phyloP scores from a whole-genome alignment of 2,797 vertebrate genomes.

The Podarcis siculus region DNA sequence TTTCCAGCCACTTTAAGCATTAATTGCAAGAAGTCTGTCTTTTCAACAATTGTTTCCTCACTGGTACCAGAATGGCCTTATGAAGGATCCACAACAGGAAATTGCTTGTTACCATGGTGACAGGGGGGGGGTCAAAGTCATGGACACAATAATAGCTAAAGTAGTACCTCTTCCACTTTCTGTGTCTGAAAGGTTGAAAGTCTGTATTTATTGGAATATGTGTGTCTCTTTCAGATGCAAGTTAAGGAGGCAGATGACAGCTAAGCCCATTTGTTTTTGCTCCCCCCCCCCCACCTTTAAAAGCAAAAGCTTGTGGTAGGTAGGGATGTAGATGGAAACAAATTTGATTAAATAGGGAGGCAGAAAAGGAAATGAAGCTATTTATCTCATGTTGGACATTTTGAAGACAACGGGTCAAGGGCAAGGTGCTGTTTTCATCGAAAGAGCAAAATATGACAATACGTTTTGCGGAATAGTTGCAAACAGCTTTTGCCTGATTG shows the following conservation, averaged over 20 bases:
- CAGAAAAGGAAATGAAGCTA: background rate
- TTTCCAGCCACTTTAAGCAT: background rate
- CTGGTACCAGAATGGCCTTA: background rate
- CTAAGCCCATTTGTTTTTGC: background rate
- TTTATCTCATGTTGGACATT: too few species aligned
- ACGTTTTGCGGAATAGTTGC: background rate
- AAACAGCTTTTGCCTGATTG: background rate
- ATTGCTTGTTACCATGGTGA: slow-evolving; percentile 13
- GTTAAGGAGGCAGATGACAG: background rate
- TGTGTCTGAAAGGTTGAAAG: background rate
- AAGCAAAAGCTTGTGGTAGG: background rate
- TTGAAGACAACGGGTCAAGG: background rate
- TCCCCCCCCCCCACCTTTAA: background rate
- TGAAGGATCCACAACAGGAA: slow-evolving; percentile 9
- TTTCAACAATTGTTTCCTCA: background rate
- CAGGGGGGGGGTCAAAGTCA: background rate
- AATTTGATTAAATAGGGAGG: background rate
- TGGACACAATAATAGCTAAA: background rate
- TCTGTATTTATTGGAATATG: background rate
- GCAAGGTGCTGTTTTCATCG: background rate
- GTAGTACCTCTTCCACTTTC: background rate
- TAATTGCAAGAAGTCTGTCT: background rate
- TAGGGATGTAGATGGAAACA: too few species aligned
- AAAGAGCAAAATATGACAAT: background rate
- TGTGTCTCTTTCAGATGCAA: background rate